These are phyloP conservation scores for Brotula barbata DNA, from an alignment of 2,797 vertebrate species.

Conservation along the genomic window DNA sequence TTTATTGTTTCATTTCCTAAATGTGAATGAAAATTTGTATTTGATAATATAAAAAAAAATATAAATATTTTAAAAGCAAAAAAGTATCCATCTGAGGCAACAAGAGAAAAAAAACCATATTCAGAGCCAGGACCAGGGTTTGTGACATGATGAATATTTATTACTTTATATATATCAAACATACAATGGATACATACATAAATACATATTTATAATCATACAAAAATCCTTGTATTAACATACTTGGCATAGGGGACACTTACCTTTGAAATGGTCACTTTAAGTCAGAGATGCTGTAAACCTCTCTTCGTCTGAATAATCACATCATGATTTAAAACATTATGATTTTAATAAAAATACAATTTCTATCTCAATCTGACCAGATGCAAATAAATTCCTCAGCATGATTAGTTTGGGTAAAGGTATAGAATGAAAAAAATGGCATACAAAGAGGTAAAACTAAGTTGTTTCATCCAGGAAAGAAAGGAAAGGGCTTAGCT, in stretches of 20 bases:
- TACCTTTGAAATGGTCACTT: constrained; percentile 7
- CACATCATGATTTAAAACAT: neutral
- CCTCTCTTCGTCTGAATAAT: constrained; percentile 22
- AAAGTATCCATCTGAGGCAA: neutral
- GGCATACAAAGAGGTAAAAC: constrained; percentile 3
- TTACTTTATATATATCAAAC: constrained; percentile 39
- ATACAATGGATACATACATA: constrained; percentile 45
- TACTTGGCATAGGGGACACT: constrained; percentile 29
- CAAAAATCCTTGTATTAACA: constrained; percentile 34
- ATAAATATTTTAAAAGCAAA: no score
- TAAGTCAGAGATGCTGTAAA: constrained; percentile 25
- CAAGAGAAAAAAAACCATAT: neutral
- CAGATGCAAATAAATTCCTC: constrained; percentile 9
- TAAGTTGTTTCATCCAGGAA: no score
- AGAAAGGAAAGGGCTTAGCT: no score
- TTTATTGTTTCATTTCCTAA: no score
- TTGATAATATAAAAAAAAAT: no score
- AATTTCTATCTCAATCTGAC: constrained; percentile 18
- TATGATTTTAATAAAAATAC: neutral
- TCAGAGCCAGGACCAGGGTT: neutral
- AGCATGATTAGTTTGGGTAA: constrained; percentile 17
- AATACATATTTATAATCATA: constrained; percentile 38
- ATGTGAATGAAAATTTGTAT: no score
- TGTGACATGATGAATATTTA: constrained; percentile 32
- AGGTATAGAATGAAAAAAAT: constrained; percentile 23